These are phyloP conservation scores for Sphaerophoria taeniata DNA, from an alignment of 2,888 invertebrate species.

Conservation along the genomic window DNA sequence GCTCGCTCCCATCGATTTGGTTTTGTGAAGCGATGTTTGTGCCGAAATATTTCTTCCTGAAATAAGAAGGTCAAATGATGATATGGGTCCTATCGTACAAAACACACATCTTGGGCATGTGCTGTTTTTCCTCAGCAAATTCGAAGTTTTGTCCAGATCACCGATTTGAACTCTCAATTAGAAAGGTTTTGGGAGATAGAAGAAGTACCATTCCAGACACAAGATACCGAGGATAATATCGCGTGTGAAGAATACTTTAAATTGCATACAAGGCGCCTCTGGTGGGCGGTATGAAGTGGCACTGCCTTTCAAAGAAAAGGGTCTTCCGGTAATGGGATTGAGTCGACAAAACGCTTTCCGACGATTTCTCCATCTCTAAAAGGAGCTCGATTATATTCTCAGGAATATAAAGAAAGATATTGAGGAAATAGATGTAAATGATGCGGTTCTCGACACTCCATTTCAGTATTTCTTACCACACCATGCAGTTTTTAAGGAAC, in stretches of 20 bases:
- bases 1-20: background rate
- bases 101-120: background rate
- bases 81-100: background rate
- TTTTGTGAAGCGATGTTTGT: conserved; percentile 10
- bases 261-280: too few relatives aligned
- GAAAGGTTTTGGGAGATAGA: too few relatives aligned
- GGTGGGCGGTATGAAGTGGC: background rate
- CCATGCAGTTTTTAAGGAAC: conserved; percentile 51
- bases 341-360: background rate
- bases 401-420: conserved; percentile 25
- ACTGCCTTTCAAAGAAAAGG: conserved; percentile 1
- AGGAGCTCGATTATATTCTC: background rate
- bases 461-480: conserved; percentile 54
- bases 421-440: conserved; percentile 1
- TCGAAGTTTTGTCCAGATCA: background rate
- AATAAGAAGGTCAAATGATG: background rate
- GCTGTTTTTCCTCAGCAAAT: background rate
- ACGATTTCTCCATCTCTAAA: conserved; percentile 3
- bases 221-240: too few relatives aligned
- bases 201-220: too few relatives aligned
- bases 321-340: conserved; percentile 1
- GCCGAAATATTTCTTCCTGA: conserved; percentile 24
- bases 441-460: conserved; percentile 4
- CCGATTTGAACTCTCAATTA: background rate
- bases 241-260: too few relatives aligned